Base-by-base conservation (phyloP, 2,888 invertebrate species). In the Gibbula magus region DNA sequence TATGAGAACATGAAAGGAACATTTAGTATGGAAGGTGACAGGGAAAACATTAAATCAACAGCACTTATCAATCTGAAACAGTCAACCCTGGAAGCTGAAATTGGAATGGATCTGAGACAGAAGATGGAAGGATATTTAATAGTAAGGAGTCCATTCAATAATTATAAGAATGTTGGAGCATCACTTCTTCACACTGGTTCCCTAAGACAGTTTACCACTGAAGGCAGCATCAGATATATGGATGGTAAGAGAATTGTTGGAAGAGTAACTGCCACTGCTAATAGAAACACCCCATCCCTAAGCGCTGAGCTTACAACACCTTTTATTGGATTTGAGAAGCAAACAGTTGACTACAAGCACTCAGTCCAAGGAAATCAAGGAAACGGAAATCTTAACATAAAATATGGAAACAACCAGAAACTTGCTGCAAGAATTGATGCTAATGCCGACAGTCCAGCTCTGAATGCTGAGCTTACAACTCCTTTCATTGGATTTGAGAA, bases 191-290 rank as follows among this genome's bases (percentile, higher is more conserved):
- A 79, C 79, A 73, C 79, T 74, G 56, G 83, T 75, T 74, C 52
- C 79, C 70, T 20, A 61, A 77, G 52, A 74, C 67, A 82, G 78
- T 56, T 84, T 80, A 29, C 79, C 0, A 78, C 84, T 67, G 82
- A 79, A 25, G 84, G 78, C 16, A 82, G 78, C 16, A 13, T 87
- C 8, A 67, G 82, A 22, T 86, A 82, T 61, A 79, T 79, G 54
- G 79, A 79, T 32, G 76, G 75, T 32, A 54, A 54, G 29, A n/a
- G 16, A 5, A 13, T 75, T 29, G 29, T 29, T 32, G 75, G 75
- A n/a, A 75, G 25, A 54, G 52, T 54, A 18, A 18, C 2, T n/a
- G 18, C 35, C 20, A 29, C 4, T 29, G 20, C 13, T n/a, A 29
- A 16, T 32, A 22, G 53, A 54, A 18, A 29, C 4, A 54, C 18